These are phyloP conservation scores for Drosophila chauvacae DNA, from an alignment of 1,140 invertebrate genomes.

Conservation along the genomic window DNA sequence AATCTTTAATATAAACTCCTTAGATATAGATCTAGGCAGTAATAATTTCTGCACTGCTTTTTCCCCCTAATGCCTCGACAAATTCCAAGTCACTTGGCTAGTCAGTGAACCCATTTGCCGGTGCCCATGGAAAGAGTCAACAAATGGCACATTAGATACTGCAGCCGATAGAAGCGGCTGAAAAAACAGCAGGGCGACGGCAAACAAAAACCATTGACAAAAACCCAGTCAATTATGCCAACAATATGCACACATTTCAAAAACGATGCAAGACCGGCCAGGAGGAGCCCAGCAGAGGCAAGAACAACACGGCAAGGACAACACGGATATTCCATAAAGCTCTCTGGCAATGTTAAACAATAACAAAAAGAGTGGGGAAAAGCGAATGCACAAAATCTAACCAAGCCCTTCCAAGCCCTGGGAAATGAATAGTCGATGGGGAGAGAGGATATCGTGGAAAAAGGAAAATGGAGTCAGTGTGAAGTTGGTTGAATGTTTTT, in stretches of 20 bases:
- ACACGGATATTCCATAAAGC: slow-evolving; percentile 69
- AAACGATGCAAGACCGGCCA: slow-evolving; percentile 39
- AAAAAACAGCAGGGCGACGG: slow-evolving; percentile 34
- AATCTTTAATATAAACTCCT: background rate
- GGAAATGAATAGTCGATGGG: slow-evolving; percentile 55
- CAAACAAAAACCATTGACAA: slow-evolving; percentile 51
- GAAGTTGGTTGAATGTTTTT: slow-evolving; percentile 50
- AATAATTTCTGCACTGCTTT: slow-evolving; percentile 23
- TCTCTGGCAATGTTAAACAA: slow-evolving; percentile 65
- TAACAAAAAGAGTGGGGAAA: slow-evolving; percentile 30
- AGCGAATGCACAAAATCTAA: slow-evolving; percentile 10
- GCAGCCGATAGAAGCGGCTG: slow-evolving; percentile 14
- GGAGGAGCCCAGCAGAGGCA: slow-evolving; percentile 20
- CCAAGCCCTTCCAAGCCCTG: slow-evolving; percentile 15
- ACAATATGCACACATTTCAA: slow-evolving; percentile 78
- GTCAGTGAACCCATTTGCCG: slow-evolving; percentile 65
- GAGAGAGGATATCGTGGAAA: slow-evolving; percentile 15
- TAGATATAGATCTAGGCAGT: slow-evolving; percentile 27
- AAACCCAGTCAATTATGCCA: slow-evolving; percentile 78
- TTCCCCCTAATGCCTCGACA: slow-evolving; percentile 12
- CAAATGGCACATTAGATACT: slow-evolving; percentile 66
- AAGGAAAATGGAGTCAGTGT: slow-evolving; percentile 26
- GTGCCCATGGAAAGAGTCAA: slow-evolving; percentile 64
- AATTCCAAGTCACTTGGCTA: slow-evolving; percentile 53
- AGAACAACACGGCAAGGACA: slow-evolving; percentile 27